Evolutionary conservation across 2,797 vertebrate genomes (phyloP).

Genomic region (Syndactyla subalaris): DNA sequence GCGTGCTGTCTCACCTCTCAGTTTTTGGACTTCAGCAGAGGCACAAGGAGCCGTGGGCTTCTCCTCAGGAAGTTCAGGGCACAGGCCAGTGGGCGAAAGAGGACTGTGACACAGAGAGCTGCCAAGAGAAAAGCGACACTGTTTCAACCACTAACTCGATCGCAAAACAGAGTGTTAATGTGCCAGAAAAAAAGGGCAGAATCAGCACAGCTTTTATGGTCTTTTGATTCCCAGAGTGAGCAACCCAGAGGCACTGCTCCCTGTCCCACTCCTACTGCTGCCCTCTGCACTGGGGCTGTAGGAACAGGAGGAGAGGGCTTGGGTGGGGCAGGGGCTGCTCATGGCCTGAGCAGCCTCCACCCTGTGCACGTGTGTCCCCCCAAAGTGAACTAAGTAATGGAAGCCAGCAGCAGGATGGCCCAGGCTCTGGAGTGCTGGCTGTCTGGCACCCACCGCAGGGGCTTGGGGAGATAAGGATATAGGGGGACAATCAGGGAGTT

Average conservation of each 20-base stretch:
- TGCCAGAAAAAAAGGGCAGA: background rate
- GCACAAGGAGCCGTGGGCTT: background rate
- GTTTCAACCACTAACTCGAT: background rate
- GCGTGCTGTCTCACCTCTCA: background rate
- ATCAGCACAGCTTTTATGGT: background rate
- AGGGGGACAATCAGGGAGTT: background rate
- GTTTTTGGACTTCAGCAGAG: constrained; percentile 1
- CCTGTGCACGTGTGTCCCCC: background rate
- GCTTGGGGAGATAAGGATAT: background rate
- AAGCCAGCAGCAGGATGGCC: background rate
- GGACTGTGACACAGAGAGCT: constrained; percentile 14
- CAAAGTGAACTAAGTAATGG: background rate
- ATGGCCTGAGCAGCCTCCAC: background rate
- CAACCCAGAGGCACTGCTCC: background rate
- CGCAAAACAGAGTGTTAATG: background rate
- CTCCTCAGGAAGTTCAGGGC: constrained; percentile 16
- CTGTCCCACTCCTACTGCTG: background rate
- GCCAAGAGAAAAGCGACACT: background rate
- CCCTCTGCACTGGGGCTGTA: background rate
- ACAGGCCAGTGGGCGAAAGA: constrained; percentile 13
- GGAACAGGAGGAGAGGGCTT: background rate
- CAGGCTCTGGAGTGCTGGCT: background rate
- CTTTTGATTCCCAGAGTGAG: background rate
- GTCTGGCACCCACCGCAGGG: background rate
- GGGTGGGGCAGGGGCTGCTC: background rate